Conservation (phyloP, 2,888 invertebrate species). For the Sturmia bella region DNA sequence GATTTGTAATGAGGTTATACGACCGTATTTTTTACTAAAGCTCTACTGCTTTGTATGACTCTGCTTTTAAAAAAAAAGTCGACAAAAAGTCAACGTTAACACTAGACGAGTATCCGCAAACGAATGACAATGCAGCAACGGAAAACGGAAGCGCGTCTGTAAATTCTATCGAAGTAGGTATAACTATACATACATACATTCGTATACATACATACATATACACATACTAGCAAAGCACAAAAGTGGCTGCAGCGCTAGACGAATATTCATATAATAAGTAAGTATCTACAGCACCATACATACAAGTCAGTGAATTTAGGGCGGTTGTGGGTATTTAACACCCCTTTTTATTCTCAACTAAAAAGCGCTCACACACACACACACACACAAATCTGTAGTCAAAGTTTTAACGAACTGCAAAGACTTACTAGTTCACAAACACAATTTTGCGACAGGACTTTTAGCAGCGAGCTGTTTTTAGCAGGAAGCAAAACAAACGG, state of each 20-base stretch:
- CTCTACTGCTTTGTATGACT: constrained; percentile 29
- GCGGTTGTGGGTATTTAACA: constrained; percentile 67
- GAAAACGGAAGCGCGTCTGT: constrained; percentile 76
- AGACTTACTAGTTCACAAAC: background rate
- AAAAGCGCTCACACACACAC: constrained; percentile 16
- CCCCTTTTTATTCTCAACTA: constrained; percentile 53
- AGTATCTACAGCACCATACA: constrained; percentile 8
- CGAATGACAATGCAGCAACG: constrained; percentile 70
- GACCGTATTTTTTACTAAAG: constrained; percentile 55
- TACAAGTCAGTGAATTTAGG: constrained; percentile 38
- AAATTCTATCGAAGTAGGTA: constrained; percentile 32
- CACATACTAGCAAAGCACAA: constrained; percentile 2
- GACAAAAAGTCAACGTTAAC: constrained; percentile 54
- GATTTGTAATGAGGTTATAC: constrained; percentile 69
- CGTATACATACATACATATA: background rate
- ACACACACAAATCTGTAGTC: constrained; percentile 5
- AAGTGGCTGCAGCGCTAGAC: constrained; percentile 40
- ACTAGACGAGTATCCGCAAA: constrained; percentile 63
- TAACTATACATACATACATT: constrained; percentile 33
- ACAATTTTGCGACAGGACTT: constrained; percentile 33
- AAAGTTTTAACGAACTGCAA: constrained; percentile 23
- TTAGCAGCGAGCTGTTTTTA: background rate
- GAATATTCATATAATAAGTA: constrained; percentile 31
- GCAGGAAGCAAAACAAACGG: constrained; percentile 3
- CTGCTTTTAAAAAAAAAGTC: constrained; percentile 25